phyloP scores from a whole-genome alignment of 2,888 invertebrate species.

The Cheilosia vernalis region DNA sequence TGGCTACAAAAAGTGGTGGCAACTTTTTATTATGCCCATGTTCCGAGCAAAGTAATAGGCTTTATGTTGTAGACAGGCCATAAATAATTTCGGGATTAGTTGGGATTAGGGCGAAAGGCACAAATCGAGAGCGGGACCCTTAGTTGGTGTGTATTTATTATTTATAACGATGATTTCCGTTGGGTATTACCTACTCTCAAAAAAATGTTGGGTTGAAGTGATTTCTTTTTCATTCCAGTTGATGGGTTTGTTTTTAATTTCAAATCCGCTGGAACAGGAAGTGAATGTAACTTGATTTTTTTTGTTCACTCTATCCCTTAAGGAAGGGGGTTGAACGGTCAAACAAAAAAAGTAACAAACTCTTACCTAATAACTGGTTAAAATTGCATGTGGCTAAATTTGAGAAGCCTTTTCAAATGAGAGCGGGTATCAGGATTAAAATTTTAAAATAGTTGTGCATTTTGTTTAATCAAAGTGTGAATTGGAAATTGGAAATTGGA shows the following conservation, averaged over 20 bases:
- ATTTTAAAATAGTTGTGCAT: too few species aligned
- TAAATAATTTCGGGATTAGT: constrained; percentile 75
- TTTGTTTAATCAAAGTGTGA: too few species aligned
- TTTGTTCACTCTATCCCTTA: constrained; percentile 10
- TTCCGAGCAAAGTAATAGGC: constrained; percentile 72
- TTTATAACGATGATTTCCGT: constrained; percentile 74
- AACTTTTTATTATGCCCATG: constrained; percentile 74
- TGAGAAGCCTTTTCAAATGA: too few species aligned
- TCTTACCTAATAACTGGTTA: constrained; percentile 28
- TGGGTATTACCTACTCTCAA: constrained; percentile 63
- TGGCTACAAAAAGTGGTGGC: constrained; percentile 72
- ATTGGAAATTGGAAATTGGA: too few species aligned
- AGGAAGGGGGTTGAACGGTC: constrained; percentile 4
- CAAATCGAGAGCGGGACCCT: constrained; percentile 46
- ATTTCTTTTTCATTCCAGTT: constrained; percentile 24
- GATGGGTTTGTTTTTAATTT: constrained; percentile 28
- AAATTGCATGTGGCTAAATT: constrained; percentile 26
- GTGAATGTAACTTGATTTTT: constrained; percentile 31
- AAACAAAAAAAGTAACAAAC: constrained; percentile 6
- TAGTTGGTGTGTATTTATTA: constrained; percentile 64
- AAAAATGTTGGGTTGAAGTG: constrained; percentile 34
- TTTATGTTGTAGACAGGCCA: constrained; percentile 74
- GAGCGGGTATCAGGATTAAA: too few species aligned
- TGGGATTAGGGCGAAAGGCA: constrained; percentile 67
- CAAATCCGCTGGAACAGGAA: constrained; percentile 29